Base-by-base conservation (phyloP, 2,888 invertebrate genomes). In the Seira ritae region DNA sequence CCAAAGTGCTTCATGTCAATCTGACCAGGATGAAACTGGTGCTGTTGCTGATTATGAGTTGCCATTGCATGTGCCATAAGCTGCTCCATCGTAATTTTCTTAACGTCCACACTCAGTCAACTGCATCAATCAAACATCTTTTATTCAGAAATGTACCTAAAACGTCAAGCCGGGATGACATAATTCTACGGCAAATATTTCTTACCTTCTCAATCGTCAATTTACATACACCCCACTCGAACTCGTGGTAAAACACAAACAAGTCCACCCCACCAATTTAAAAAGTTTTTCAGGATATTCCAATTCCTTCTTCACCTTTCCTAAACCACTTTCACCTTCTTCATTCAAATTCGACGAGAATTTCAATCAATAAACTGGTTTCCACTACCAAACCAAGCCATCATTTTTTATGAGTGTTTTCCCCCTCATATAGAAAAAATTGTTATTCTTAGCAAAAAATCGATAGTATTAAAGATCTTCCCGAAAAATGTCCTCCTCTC, bases 11-110 rank as follows among this genome's bases (percentile, higher is more conserved):
- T 79, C 67, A 79, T 72, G 20, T 79, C 79, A 60, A 80, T 55
- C 42, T 80, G 80, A 17, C 80, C 80, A 6, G 68, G 23, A 37
- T 80, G 80, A 80, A 80, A 80, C 62, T 80, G 80, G 55, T 73
- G 73, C 42, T 80, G 80, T 19, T 17, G 80, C 12, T 73, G 80
- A 74, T 80, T 80, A 17, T 80, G 80, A 22, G 80, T 72, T 4
- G 72, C 50, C 80, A 80, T 80, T 55, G 80, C 80, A 24, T 80
- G 80, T 24, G 80, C 80, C 80, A 80, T 80, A 20, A 80, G 24
- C 17, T 80, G 80, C 24, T 80, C 80, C 80, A 80, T 80, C 24
- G 19, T 31, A 67, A n/a, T n/a, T n/a, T 67, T 19, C 4, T 22
- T 8, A 6, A 8, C 67, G 6, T 12, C 62, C 62, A 62, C 62